Evolutionary conservation across 2,797 vertebrate species (phyloP), one percentile per base, ranked within the genome.

Genomic region (Hydrocynus forskahlii): DNA sequence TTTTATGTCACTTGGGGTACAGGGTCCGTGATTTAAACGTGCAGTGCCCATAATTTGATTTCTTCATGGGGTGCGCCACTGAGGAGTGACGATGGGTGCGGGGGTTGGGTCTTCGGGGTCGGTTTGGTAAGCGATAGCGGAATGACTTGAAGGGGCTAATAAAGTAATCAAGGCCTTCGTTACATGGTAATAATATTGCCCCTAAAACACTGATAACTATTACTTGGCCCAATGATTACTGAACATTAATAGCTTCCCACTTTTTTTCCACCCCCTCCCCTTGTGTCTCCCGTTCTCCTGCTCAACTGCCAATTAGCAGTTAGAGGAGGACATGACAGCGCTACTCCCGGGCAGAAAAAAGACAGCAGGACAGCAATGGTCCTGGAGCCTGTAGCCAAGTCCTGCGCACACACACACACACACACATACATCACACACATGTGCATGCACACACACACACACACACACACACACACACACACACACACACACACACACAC

Each of bases 31-130:
- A 95, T 95, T 95, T 95, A 95, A 93, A 91, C 91, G 91, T 90
- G 92, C 91, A 89, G 92, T 93, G 91, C 88, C 92, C 94, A 93
- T 95, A 95, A 95, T 95, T 95, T 95, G 94, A 95, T 95, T 95
- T 95, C 93, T 93, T 94, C 92, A 91, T 89, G 76, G 87, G 86
- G 81, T 89, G 87, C 84, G 76, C 76, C 66, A 68, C 62, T 78
- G 81, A 80, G 87, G 85, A 86, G 87, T 88, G 83, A 76, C 75
- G 71, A 78, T 45, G 35, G 76, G 77, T 63, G 43, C 43, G 84
- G 77, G 59, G 84, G 88, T 88, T 70, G 90, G 89, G 91, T 86
- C 89, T 89, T 50, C 74, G 89, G 93, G 94, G 93, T 92, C 88
- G 91, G 81, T 84, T 88, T 81, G 74, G 91, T 93, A 93, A 95